A percentile compares a stretch with the other conserved stretches of the same genome.
These are phyloP conservation scores for Phycodurus eques DNA, from an alignment of 2,113 vertebrate genomes.

Conservation along the genomic window DNA sequence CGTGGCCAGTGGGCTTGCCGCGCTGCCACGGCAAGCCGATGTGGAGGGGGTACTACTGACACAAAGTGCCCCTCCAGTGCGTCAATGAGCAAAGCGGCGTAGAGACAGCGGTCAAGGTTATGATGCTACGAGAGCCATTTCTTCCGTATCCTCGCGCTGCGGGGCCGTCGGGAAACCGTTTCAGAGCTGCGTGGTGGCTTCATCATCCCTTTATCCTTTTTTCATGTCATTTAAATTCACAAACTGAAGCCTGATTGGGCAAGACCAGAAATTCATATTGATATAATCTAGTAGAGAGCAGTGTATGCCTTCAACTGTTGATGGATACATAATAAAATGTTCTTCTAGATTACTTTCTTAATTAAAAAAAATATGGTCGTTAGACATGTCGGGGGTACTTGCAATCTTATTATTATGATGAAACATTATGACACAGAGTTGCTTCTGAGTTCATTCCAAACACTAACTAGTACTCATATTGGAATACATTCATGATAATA, in stretches of 20 bases:
- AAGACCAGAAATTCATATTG: conserved; percentile 11
- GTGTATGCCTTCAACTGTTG: conserved; percentile 48
- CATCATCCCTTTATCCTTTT: conserved; percentile 38
- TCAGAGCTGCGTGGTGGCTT: conserved; percentile 29
- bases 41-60: conserved; percentile 51
- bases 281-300: conserved; percentile 15
- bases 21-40: conserved; percentile 45
- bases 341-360: conserved; percentile 39
- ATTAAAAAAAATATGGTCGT: too few relatives aligned
- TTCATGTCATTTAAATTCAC: conserved; percentile 48
- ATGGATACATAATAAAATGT: conserved; percentile 27
- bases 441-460: neutral
- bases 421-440: neutral
- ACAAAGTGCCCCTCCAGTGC: conserved; percentile 66
- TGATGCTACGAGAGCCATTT: conserved; percentile 59
- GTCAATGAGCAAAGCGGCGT: conserved; percentile 47
- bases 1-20: conserved; percentile 49
- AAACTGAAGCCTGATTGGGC: conserved; percentile 36
- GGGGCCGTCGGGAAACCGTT: conserved; percentile 38
- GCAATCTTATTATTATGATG: neutral
- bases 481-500: neutral
- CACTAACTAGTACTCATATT: neutral
- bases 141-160: conserved; percentile 42
- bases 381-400: neutral
- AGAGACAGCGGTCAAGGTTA: conserved; percentile 69